Base-by-base conservation (phyloP, 2,888 invertebrate species). In the Sturmia bella region DNA sequence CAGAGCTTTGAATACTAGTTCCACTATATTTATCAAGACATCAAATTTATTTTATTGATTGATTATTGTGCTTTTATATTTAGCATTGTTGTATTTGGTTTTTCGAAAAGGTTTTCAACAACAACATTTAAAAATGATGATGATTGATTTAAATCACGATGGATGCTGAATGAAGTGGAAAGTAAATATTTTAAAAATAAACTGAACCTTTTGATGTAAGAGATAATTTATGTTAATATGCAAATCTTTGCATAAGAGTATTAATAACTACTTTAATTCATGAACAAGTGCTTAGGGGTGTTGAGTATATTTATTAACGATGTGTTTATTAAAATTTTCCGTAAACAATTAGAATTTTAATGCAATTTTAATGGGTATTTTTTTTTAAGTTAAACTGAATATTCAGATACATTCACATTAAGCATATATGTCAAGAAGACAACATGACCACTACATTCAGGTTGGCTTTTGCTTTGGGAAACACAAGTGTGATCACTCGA, bases 61-160 rank as follows among this genome's bases (percentile, higher is more conserved):
- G 59, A 37, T 70, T 32, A 37, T 52, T 45, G 12, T 27, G 19
- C 6, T 66, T 21, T 5, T 63, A 27, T 13, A 24, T 50, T 61
- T 52, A 21, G 27, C 17, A 41, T 61, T 48, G 45, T 57, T 19
- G 43, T 21, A n/a, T 52, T 19, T 37, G 12, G 48, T 57, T 39
- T 5, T 17, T 27, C 12, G 32, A 52, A 43, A 41, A 69, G 54
- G 21, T 52, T 59, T 69, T 50, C 32, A 69, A 68, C 69, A 69
- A 68, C 68, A 52, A 48, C 15, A 69, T 69, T 61, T 52, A 32
- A 13, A 61, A 76, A 24, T 39, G 21, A 61, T 52, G 45, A 54
- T 75, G 66, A 75, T 68, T 75, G 68, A 68, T 68, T 75, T 68
- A 37, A 68, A 68, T 59, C 68, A 43, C 19, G 9, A 52, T 48